Evolutionary conservation across 2,888 invertebrate species (phyloP), one percentile per base, ranked within the genome.

Genomic region (Drosophila prostipennis): DNA sequence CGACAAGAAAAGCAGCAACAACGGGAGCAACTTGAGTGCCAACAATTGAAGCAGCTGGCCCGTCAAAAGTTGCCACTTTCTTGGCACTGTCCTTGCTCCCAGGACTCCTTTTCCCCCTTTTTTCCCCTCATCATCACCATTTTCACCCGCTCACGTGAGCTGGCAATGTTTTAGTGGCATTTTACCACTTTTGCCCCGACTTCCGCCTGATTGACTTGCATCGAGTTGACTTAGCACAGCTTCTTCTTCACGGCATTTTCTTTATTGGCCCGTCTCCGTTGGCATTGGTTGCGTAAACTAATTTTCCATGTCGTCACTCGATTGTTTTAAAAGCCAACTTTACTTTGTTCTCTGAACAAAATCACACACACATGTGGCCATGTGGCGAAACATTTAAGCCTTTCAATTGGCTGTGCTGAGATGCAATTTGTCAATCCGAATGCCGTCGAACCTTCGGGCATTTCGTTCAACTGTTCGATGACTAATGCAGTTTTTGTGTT

Each of bases 221-320:
- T 86, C 72, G 88, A 88, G 83, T 83, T 86, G 83, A 84, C 87
- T 84, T 80, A 74, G 81, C 79, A 73, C 89, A 86, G 84, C 84
- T 86, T 84, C 67, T 51, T 51, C 68, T 46, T 53, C 39, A 43
- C 48, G 42, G 37, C 61, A 34, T 53, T 72, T 51, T 63, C 49
- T 51, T 70, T 54, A 63, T 61, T 68, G 67, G 64, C 67, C 64
- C 8, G 49, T 19, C 16, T 26, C 76, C 70, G 70, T 84, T 85
- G 89, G 79, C 82, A 87, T 53, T 80, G 74, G 73, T 71, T 82
- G 83, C 89, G 87, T 89, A 86, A 86, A 86, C 85, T 86, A 89
- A 86, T 86, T 89, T 86, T 86, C 89, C 89, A 76, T 89, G 89
- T 87, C 86, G 86, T 79, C 86, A 87, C 86, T 86, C 79, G 89